Percentiles rank a stretch among this genome's conserved stretches.
Evolutionary conservation across 2,797 vertebrate genomes (phyloP).

Genomic region (Arnoldichthys spilopterus): DNA sequence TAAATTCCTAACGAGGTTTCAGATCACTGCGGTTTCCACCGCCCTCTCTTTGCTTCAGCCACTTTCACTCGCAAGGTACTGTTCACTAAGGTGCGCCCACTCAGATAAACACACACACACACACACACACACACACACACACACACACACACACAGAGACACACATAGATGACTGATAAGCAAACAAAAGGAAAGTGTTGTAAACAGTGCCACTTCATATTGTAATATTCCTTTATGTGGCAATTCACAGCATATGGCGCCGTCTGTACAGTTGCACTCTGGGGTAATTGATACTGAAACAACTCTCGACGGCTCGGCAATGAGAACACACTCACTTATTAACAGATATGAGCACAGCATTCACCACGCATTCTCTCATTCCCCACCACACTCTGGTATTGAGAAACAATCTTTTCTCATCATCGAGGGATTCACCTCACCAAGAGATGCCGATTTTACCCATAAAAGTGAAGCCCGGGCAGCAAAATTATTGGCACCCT

Average conservation of each 20-base stretch:
- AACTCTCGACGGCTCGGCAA: conserved; percentile 27
- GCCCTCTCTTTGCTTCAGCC: conserved; percentile 83
- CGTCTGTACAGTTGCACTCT: conserved; percentile 48
- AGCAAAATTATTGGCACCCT: background rate
- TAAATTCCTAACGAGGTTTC: conserved; percentile 99
- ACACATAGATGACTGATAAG: conserved; percentile 36
- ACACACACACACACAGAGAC: conserved; percentile 46
- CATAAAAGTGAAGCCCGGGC: background rate
- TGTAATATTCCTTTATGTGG: conserved; percentile 43
- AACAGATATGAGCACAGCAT: background rate
- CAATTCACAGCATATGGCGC: conserved; percentile 49
- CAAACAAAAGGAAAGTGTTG: conserved; percentile 50
- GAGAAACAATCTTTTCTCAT: conserved; percentile 3
- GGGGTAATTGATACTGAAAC: conserved; percentile 43
- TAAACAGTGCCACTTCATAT: conserved; percentile 37
- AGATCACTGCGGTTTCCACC: conserved; percentile 88
- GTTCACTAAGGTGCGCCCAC: conserved; percentile 32
- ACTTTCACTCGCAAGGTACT: conserved; percentile 65
- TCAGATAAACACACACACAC: background rate
- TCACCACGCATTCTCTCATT: background rate
- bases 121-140: conserved; percentile 40
- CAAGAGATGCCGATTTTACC: background rate
- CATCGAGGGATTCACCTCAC: background rate
- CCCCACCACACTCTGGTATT: background rate
- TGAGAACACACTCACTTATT: conserved; percentile 23